Conservation (phyloP, 2,113 vertebrate genomes). For the Anthoscopus minutus region DNA sequence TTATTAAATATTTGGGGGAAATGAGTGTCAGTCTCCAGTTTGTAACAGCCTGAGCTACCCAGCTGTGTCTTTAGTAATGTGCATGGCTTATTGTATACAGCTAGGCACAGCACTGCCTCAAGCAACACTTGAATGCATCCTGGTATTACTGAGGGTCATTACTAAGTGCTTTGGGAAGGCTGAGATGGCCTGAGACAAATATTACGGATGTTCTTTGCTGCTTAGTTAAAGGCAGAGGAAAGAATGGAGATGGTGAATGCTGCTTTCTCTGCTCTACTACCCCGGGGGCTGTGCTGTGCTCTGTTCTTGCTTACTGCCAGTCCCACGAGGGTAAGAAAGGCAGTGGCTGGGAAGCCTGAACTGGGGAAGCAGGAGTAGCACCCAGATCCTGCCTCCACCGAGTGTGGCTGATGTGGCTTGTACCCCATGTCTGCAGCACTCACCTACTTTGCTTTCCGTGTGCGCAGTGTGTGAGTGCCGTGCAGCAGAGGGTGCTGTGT, state of each 20-base stretch:
- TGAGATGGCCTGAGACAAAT: not conserved
- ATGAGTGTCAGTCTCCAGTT: not conserved
- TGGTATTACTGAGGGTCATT: not conserved
- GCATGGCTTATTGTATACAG: not conserved
- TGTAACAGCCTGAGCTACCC: not conserved
- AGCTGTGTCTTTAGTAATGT: not conserved
- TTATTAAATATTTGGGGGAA: not conserved
- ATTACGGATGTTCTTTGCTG: too few relatives aligned
- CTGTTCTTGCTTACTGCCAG: not conserved
- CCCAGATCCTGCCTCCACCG: too few relatives aligned
- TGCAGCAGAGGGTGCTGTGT: not conserved
- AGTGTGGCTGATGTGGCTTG: not conserved
- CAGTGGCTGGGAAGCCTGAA: not conserved
- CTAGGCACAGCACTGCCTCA: not conserved
- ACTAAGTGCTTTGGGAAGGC: not conserved
- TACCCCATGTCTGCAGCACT: not conserved
- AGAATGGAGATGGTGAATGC: not conserved
- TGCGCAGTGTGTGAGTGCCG: not conserved
- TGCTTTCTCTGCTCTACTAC: not conserved
- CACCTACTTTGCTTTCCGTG: accelerated
- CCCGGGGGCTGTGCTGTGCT: not conserved
- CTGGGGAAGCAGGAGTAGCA: not conserved
- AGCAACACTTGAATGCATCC: too few relatives aligned
- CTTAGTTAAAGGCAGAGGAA: not conserved
- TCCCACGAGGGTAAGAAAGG: not conserved